Conservation (phyloP, 2,113 vertebrate species). For the Chamaetylas fuelleborni region DNA sequence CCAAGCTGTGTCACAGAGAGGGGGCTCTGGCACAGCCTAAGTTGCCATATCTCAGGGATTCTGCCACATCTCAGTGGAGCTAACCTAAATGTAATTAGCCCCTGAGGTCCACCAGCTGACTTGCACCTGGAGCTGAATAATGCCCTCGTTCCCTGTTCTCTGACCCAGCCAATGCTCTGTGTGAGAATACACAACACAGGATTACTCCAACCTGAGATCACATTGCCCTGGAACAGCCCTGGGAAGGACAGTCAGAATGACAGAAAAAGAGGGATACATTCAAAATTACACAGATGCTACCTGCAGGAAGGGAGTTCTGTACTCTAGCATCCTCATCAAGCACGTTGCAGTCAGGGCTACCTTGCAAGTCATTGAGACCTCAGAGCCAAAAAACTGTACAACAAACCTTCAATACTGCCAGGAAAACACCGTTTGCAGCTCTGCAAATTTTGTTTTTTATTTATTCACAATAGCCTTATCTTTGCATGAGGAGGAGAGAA, state of each 20-base stretch:
- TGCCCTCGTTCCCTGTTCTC: background rate
- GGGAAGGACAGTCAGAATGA: background rate
- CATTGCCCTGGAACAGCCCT: background rate
- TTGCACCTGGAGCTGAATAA: background rate
- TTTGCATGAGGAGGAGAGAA: background rate
- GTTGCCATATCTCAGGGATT: fast-evolving
- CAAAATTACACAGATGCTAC: background rate
- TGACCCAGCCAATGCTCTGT: background rate
- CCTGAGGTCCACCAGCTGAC: background rate
- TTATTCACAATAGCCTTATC: background rate
- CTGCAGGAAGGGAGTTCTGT: background rate
- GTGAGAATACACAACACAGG: background rate
- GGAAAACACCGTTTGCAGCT: background rate
- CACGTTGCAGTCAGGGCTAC: background rate
- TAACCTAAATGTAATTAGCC: background rate
- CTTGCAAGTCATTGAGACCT: background rate
- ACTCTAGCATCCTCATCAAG: background rate
- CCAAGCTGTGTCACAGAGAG: background rate
- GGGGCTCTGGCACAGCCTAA: background rate
- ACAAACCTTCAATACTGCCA: background rate
- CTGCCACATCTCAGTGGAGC: background rate
- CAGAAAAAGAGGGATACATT: background rate
- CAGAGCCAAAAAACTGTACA: background rate
- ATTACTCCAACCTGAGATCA: background rate
- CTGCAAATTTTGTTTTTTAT: background rate